A percentile compares a stretch with the other conserved stretches of the same genome.
phyloP scores from a whole-genome alignment of 2,888 invertebrate species.

The Glaucopsyche alexis region DNA sequence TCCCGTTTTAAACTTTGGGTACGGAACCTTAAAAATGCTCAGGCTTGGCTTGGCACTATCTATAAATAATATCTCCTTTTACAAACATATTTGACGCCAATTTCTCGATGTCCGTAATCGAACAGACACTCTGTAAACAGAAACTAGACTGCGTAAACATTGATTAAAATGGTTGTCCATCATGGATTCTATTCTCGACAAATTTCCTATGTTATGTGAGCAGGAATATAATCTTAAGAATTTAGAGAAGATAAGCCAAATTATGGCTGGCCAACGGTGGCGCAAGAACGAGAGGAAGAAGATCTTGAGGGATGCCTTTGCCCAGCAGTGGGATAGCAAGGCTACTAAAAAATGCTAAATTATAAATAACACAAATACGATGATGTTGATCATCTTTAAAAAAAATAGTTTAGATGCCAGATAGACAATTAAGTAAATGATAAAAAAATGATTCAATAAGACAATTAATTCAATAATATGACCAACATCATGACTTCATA shows the following conservation, averaged over 20 bases:
- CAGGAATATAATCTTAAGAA: neutral
- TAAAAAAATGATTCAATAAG: neutral
- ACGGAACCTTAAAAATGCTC: no score
- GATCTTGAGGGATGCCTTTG: no score
- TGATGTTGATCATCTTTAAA: no score
- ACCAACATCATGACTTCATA: constrained; percentile 8
- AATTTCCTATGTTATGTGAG: neutral
- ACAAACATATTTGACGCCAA: constrained; percentile 5
- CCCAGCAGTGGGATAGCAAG: no score
- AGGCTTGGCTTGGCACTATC: no score
- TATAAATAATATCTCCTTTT: neutral
- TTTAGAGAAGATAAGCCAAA: neutral
- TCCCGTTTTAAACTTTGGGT: no score
- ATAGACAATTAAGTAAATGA: no score
- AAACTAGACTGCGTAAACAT: constrained; percentile 16
- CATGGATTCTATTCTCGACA: neutral
- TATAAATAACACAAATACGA: no score
- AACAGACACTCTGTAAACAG: constrained; percentile 5
- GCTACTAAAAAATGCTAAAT: no score
- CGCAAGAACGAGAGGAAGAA: no score
- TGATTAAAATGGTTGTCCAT: constrained; percentile 13
- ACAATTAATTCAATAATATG: neutral
- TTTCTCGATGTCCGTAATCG: constrained; percentile 6
- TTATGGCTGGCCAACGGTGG: no score
- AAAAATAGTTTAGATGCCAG: no score